phyloP scores from a whole-genome alignment of 2,797 vertebrate genomes.

The Cynodonichthys magdalenae region DNA sequence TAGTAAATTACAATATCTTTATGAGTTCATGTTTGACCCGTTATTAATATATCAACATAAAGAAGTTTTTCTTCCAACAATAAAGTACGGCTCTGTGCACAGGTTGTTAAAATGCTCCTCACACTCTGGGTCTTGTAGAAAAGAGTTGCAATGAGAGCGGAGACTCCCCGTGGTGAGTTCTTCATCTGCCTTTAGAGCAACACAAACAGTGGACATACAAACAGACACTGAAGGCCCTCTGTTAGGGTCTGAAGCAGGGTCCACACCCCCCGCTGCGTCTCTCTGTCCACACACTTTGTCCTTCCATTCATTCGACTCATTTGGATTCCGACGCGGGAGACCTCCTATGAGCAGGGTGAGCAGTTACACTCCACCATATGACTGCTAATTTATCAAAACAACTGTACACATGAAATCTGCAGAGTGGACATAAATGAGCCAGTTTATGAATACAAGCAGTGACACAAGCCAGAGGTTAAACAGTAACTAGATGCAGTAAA shows the following conservation, averaged over 20 bases:
- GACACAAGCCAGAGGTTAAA: too few species aligned
- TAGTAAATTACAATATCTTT: conserved; percentile 32
- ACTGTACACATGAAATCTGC: conserved; percentile 49
- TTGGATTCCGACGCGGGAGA: conserved; percentile 69
- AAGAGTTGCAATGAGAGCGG: conserved; percentile 29
- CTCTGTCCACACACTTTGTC: conserved; percentile 51
- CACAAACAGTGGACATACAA: conserved; percentile 48
- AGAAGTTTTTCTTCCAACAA: conserved; percentile 9
- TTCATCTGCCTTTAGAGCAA: conserved; percentile 44
- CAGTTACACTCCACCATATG: conserved; percentile 52
- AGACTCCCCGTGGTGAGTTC: conserved; percentile 44
- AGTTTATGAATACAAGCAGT: not conserved
- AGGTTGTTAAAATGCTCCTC: conserved; percentile 22
- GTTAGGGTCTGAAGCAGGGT: conserved; percentile 50
- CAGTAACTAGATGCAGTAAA: too few species aligned
- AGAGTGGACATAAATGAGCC: conserved; percentile 17
- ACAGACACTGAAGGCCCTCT: conserved; percentile 56
- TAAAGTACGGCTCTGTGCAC: conserved; percentile 24
- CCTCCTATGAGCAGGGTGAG: conserved; percentile 63
- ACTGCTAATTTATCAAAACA: conserved; percentile 69
- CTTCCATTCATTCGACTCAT: conserved; percentile 71
- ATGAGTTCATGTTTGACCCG: conserved; percentile 4
- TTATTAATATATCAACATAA: not conserved
- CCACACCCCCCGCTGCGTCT: conserved; percentile 63
- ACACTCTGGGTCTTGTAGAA: conserved; percentile 6